Percentiles rank a stretch among this genome's conserved stretches.
phyloP scores from a whole-genome alignment of 1,140 invertebrate genomes.

The Drosophila paulistorum region DNA sequence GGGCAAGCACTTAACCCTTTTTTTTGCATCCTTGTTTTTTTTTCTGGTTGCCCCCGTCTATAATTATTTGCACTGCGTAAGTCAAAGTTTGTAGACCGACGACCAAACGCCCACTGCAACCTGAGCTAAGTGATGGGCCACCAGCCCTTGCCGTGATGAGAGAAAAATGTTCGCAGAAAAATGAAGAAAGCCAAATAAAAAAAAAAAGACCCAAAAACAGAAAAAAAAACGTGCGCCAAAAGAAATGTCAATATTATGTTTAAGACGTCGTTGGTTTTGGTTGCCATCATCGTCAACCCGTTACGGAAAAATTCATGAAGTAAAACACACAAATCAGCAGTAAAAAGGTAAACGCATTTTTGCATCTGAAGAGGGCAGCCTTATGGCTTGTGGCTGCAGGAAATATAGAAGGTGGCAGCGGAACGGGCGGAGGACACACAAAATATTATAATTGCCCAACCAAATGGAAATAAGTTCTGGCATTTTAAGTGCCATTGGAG shows the following conservation, averaged over 20 bases:
- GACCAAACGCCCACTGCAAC: constrained; percentile 38
- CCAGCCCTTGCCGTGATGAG: not conserved
- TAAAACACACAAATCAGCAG: constrained; percentile 76
- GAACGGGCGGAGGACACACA: constrained; percentile 37
- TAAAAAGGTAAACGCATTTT: constrained; percentile 74
- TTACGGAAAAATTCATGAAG: constrained; percentile 70
- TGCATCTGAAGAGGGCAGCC: constrained; percentile 29
- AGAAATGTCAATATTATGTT: constrained; percentile 81
- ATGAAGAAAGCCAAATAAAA: not conserved
- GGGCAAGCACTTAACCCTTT: constrained; percentile 77
- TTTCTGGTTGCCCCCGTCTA: constrained; percentile 48
- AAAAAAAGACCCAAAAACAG: not conserved
- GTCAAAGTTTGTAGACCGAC: constrained; percentile 65
- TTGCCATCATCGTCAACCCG: constrained; percentile 38
- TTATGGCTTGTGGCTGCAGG: not conserved
- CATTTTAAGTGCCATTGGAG: constrained; percentile 74
- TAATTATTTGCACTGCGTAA: constrained; percentile 78
- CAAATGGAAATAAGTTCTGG: constrained; percentile 81
- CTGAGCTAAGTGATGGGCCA: constrained; percentile 29
- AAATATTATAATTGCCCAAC: constrained; percentile 80
- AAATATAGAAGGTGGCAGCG: not conserved
- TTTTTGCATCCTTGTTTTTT: constrained; percentile 22
- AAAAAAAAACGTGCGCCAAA: constrained; percentile 50
- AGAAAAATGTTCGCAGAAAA: constrained; percentile 29
- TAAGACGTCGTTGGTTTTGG: constrained; percentile 67